Evolutionary conservation across 2,888 invertebrate genomes (phyloP).

Genomic region (Anoplius nigerrimus): DNA sequence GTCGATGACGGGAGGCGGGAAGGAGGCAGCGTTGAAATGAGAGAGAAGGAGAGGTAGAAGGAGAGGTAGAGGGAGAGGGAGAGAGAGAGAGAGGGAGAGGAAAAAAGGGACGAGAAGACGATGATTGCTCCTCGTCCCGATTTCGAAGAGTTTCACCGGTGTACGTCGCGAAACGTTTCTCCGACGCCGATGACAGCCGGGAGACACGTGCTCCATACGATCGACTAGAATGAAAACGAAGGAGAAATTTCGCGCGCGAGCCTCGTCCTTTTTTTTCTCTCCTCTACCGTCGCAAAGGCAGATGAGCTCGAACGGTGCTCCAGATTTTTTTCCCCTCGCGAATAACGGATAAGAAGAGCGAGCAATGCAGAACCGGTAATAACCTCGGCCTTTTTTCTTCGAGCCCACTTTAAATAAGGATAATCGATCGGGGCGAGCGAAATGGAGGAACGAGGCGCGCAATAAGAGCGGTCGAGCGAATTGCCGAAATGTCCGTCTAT

Average conservation of each 20-base stretch:
- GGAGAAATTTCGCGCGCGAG: slow-evolving; percentile 28
- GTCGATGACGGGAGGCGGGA: slow-evolving; percentile 14
- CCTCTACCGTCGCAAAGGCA: background rate
- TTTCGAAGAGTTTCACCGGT: slow-evolving; percentile 29
- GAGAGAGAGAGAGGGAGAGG: slow-evolving; percentile 24
- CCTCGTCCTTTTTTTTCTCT: slow-evolving; percentile 7
- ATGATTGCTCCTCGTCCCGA: slow-evolving; percentile 25
- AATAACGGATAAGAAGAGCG: too few species aligned
- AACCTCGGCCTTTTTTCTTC: too few species aligned
- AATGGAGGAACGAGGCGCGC: too few species aligned
- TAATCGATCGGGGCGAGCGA: too few species aligned
- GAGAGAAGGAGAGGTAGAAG: too few species aligned
- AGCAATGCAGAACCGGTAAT: too few species aligned
- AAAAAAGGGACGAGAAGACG: slow-evolving; percentile 13
- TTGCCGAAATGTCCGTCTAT: too few species aligned
- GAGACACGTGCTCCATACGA: background rate
- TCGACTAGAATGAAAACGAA: slow-evolving; percentile 14
- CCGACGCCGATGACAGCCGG: slow-evolving; percentile 12
- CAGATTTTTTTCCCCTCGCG: background rate
- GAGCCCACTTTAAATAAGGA: too few species aligned
- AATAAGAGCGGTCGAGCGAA: too few species aligned
- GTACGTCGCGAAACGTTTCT: slow-evolving; percentile 23
- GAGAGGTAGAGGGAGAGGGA: too few species aligned
- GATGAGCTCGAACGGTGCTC: background rate
- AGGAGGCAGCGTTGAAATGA: slow-evolving; percentile 26